Evolutionary conservation across 2,888 invertebrate genomes (phyloP).

Genomic region (Erebia aethiops): DNA sequence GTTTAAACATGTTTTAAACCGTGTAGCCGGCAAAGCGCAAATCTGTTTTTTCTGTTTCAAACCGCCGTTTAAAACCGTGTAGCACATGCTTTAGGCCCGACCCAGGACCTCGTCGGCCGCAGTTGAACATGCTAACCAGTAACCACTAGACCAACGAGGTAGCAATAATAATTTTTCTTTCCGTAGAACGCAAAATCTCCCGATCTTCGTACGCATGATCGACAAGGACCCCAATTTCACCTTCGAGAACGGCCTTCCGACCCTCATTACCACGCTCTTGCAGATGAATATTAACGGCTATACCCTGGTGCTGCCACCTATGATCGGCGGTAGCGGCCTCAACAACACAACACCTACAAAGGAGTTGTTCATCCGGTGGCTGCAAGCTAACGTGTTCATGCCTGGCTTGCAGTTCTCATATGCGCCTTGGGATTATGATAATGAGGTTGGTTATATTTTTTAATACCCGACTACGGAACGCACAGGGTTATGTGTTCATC

Average conservation of each 20-base stretch:
- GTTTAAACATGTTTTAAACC: too few relatives aligned
- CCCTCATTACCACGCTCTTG: constrained; percentile 88
- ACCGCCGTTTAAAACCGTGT: too few relatives aligned
- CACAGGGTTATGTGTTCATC: too few relatives aligned
- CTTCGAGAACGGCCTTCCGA: constrained; percentile 86
- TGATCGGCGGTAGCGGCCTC: constrained; percentile 89
- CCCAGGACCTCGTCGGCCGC: too few relatives aligned
- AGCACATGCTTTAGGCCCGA: too few relatives aligned
- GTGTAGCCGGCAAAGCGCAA: too few relatives aligned
- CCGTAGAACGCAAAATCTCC: constrained; percentile 85
- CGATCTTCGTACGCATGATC: constrained; percentile 89
- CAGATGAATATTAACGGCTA: constrained; percentile 86
- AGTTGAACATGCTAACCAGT: too few relatives aligned
- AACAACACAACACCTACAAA: constrained; percentile 75
- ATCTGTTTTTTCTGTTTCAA: too few relatives aligned
- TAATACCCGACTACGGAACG: background rate
- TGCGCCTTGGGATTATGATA: constrained; percentile 90
- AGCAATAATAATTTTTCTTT: background rate
- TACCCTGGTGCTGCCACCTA: constrained; percentile 89
- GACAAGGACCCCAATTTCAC: constrained; percentile 89
- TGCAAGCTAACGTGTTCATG: constrained; percentile 90
- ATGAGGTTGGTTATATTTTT: constrained; percentile 60
- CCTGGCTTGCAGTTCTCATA: constrained; percentile 91
- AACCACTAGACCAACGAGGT: too few relatives aligned
- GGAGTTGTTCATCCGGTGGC: constrained; percentile 89